Conservation (phyloP, 1,140 invertebrate species). For the Calephelis virginiensis region DNA sequence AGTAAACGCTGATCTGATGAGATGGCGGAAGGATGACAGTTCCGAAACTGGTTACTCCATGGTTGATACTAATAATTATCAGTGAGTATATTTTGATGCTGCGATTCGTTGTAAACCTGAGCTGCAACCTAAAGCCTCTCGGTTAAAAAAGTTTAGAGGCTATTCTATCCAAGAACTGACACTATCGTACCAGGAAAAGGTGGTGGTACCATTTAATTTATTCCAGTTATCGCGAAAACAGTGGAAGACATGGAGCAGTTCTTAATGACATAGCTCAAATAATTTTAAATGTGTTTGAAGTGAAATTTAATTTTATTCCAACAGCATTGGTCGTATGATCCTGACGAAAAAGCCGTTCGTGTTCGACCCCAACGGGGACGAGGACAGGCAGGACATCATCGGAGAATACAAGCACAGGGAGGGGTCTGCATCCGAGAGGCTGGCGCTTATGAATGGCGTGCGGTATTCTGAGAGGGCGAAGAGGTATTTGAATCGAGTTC, state of each 20-base stretch:
- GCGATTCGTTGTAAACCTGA: no score
- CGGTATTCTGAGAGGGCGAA: conserved; percentile 82
- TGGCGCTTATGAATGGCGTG: conserved; percentile 84
- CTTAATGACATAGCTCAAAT: no score
- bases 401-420: conserved; percentile 86
- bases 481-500: conserved; percentile 48
- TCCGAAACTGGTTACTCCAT: conserved; percentile 80
- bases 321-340: conserved; percentile 86
- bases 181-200: no score
- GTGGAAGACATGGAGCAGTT: no score
- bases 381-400: conserved; percentile 85
- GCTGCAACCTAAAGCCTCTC: no score
- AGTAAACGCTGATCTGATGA: conserved; percentile 81
- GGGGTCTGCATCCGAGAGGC: conserved; percentile 83
- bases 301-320: conserved; percentile 32
- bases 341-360: conserved; percentile 87
- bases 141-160: no score
- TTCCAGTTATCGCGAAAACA: no score
- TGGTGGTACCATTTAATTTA: no score
- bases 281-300: no score
- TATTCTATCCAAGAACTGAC: no score
- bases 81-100: conserved; percentile 72
- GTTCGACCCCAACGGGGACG: conserved; percentile 84
- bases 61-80: conserved; percentile 84
- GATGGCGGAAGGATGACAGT: conserved; percentile 80